Evolutionary conservation across 2,888 invertebrate genomes (phyloP), one percentile per base, ranked within the genome.

Genomic region (Drosophila meridionalis): DNA sequence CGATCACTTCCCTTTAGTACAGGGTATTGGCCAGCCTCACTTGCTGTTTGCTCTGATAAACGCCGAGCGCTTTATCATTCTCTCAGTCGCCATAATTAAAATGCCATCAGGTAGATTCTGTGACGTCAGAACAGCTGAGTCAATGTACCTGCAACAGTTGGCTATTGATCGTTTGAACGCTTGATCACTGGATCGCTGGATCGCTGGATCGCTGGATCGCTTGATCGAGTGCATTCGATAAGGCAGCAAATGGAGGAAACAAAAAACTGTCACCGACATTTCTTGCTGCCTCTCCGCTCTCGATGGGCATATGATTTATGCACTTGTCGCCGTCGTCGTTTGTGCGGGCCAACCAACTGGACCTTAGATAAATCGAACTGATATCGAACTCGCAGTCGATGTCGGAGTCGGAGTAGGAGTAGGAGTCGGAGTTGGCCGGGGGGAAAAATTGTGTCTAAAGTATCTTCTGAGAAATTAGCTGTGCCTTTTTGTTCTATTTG

Each of bases 41-140:
- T 61, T 30, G 59, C 60, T 77, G 60, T 80, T 78, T 78, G 77
- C 69, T 77, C 74, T 81, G 76, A 58, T 73, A 77, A 91, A 87
- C 82, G 76, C 34, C 32, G 20, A 47, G 42, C 53, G 59, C 52
- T 70, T 71, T 58, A 71, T 78, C 68, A 76, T 43, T 52, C 40
- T 72, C 50, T 45, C 32, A 53, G 64, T 55, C 47, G 69, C 69
- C 66, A 83, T 87, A 92, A 92, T 92, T 92, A 92, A 92, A 92
- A 92, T 89, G 87, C 90, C 87, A 92, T 92, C 89, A 87, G 71
- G 47, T 62, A 36, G 38, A n/a, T 4, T 11, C 26, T 76, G 62
- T 80, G 80, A 78, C 76, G 78, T 78, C 77, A 80, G 56, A 45
- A 40, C 59, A 80, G 66, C 71, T 80, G 72, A 71, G 52, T 65